Conservation (phyloP, 2,888 invertebrate species). For the Hypselothyrea guttata region DNA sequence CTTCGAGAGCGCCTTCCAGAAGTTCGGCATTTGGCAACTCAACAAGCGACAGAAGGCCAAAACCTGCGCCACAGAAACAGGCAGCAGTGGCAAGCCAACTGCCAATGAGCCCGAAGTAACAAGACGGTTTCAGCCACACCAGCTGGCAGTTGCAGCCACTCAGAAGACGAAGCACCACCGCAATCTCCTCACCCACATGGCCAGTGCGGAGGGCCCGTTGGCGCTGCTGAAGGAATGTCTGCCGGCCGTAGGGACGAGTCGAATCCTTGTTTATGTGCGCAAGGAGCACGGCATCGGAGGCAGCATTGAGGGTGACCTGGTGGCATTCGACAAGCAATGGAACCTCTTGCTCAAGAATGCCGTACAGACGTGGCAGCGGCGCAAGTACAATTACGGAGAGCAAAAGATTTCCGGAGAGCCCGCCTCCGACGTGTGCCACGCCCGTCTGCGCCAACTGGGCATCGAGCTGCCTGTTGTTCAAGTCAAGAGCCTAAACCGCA, state of each 20-base stretch:
- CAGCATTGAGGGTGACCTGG: slow-evolving; percentile 89
- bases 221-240: slow-evolving; percentile 84
- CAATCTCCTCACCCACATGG: slow-evolving; percentile 82
- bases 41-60: slow-evolving; percentile 50
- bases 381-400: slow-evolving; percentile 81
- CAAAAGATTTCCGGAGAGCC: slow-evolving; percentile 68
- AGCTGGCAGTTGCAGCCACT: slow-evolving; percentile 76
- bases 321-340: slow-evolving; percentile 97
- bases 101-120: neutral
- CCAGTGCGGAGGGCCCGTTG: slow-evolving; percentile 86
- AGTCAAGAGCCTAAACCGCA: slow-evolving; percentile 85
- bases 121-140: slow-evolving; percentile 83
- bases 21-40: slow-evolving; percentile 74
- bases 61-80: neutral
- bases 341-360: slow-evolving; percentile 93
- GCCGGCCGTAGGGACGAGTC: slow-evolving; percentile 11
- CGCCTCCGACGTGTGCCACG: slow-evolving; percentile 79
- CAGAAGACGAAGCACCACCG: slow-evolving; percentile 64
- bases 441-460: slow-evolving; percentile 82
- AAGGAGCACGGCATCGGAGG: slow-evolving; percentile 89
- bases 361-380: slow-evolving; percentile 90
- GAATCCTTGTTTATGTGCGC: slow-evolving; percentile 85
- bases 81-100: neutral
- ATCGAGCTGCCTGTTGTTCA: slow-evolving; percentile 84
- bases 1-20: slow-evolving; percentile 83